phyloP scores from a whole-genome alignment of 2,888 invertebrate genomes.

The Timandra comae region DNA sequence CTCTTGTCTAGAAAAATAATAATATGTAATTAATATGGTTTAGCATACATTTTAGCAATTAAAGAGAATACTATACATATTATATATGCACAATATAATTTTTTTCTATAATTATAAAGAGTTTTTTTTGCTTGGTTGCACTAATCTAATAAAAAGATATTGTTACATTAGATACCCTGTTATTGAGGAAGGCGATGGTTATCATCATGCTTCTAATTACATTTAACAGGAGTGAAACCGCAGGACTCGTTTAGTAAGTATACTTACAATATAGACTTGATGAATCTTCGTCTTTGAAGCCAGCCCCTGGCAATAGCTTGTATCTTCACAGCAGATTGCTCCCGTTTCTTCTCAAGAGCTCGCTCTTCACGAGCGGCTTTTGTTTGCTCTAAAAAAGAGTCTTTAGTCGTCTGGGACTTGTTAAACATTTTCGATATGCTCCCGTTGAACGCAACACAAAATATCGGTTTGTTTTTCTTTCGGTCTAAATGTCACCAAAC shows the following conservation, averaged over 20 bases:
- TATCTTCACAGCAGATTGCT: slow-evolving; percentile 83
- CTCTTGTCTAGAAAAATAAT: slow-evolving; percentile 77
- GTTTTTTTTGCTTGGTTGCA: too few species aligned
- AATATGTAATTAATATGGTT: neutral
- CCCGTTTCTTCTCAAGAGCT: slow-evolving; percentile 88
- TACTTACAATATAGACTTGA: slow-evolving; percentile 82
- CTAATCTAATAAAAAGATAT: too few species aligned
- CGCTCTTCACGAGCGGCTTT: slow-evolving; percentile 94
- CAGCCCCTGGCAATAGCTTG: slow-evolving; percentile 87
- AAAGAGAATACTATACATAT: too few species aligned
- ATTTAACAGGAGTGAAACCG: too few species aligned
- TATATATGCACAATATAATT: too few species aligned
- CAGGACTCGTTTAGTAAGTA: slow-evolving; percentile 3
- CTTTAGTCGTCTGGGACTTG: slow-evolving; percentile 78
- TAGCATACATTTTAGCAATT: too few species aligned
- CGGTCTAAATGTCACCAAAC: slow-evolving; percentile 41
- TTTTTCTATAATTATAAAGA: too few species aligned
- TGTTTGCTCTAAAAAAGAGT: slow-evolving; percentile 90
- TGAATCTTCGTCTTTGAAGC: slow-evolving; percentile 80
- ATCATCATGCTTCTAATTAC: too few species aligned
- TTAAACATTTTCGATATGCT: slow-evolving; percentile 51
- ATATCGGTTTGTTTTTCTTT: slow-evolving; percentile 51
- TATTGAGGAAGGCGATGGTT: too few species aligned
- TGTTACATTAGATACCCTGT: too few species aligned
- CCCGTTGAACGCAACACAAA: slow-evolving; percentile 23